Evolutionary conservation across 2,113 vertebrate genomes (phyloP), one percentile per base, ranked within the genome.

Genomic region (Hoplias malabaricus): DNA sequence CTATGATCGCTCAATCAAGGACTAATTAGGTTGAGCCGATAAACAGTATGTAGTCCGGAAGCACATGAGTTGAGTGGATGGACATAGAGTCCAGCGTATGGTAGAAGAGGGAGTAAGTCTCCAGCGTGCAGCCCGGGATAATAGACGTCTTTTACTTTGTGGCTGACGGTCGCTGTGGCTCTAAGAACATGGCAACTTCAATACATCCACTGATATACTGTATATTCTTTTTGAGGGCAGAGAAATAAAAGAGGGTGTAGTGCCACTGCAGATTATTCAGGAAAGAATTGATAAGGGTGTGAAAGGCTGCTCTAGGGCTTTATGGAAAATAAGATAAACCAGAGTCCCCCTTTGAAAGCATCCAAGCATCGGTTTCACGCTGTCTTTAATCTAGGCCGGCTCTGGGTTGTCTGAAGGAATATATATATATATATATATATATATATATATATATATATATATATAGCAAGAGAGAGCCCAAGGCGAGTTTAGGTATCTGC

Each of bases 261-360:
- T 75, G 75, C 25, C 61, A 73, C 65, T 50, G 38, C 56, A 78
- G 80, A 78, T 86, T 66, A 80, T 76, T 79, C 75, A 81, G 83
- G 36, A 67, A 73, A 77, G 19, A 66, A 73, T 59, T 75, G 83
- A 81, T 81, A 77, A 81, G 65, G 61, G 33, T 67, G 48, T n/a
- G 19, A 82, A 80, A 77, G 59, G 78, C 40, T 65, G 40, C 79
- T 69, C 65, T 79, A 50, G 65, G 78, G 78, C 25, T 77, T 77
- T 68, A 84, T 19, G 36, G 67, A 77, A 86, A 83, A 82, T 56
- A 74, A 82, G 63, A 84, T 84, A 80, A 84, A 82, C 57, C 66
- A 61, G 62, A 81, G 36, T 29, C 63, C 65, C 19, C 59, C 63
- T 84, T 80, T 82, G 74, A 84, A 80, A 77, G 53, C 69, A 82